phyloP scores from a whole-genome alignment of 2,113 vertebrate species.

The Prionailurus bengalensis region DNA sequence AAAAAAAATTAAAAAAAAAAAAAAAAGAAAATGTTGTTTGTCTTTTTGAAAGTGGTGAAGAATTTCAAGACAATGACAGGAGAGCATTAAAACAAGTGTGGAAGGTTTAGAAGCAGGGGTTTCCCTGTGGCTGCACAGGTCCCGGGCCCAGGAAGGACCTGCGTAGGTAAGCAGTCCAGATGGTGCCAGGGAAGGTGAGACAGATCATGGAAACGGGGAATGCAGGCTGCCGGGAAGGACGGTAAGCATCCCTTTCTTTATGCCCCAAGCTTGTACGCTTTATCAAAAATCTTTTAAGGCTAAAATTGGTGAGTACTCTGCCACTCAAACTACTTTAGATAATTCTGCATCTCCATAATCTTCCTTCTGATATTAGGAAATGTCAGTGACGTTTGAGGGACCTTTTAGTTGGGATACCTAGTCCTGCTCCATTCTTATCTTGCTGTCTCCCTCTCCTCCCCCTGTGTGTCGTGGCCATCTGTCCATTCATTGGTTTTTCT shows the following conservation, averaged over 20 bases:
- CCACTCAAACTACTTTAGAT: neutral
- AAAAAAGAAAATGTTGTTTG: neutral
- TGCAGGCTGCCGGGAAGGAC: too few species aligned
- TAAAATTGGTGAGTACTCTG: neutral
- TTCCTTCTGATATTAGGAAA: neutral
- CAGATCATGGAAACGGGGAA: rapidly evolving
- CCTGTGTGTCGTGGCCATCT: neutral
- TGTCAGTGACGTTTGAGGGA: neutral
- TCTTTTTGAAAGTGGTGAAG: neutral
- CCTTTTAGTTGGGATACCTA: neutral
- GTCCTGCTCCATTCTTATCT: neutral
- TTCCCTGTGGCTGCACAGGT: neutral
- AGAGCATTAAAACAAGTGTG: neutral
- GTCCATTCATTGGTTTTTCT: neutral
- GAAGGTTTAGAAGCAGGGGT: neutral
- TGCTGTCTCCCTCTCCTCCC: neutral
- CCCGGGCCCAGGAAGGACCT: rapidly evolving
- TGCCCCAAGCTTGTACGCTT: neutral
- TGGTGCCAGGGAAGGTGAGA: neutral
- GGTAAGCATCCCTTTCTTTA: neutral
- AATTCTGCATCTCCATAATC: neutral
- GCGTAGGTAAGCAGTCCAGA: rapidly evolving
- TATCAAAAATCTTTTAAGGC: neutral
- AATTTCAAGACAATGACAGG: neutral
- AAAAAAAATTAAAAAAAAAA: too few species aligned